phyloP scores from a whole-genome alignment of 2,797 vertebrate species.

The Sciaenops ocellatus region DNA sequence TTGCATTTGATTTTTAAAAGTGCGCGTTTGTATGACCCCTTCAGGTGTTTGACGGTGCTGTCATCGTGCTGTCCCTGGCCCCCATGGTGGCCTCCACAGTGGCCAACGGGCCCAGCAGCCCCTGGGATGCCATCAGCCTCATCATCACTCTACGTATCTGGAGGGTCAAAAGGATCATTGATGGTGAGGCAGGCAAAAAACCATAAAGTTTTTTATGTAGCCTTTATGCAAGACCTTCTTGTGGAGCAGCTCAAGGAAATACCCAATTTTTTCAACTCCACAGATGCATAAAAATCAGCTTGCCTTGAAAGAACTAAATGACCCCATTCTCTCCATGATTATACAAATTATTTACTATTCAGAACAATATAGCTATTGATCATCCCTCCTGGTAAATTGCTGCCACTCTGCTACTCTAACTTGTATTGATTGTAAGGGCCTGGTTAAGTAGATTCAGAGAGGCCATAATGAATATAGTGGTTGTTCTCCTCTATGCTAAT shows the following conservation, averaged over 20 bases:
- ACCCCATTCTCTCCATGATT: conserved; percentile 65
- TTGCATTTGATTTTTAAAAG: background rate
- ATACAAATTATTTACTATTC: conserved; percentile 80
- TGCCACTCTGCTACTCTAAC: conserved; percentile 70
- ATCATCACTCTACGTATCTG: conserved; percentile 97
- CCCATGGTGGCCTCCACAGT: conserved; percentile 99
- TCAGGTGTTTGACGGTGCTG: conserved; percentile 94
- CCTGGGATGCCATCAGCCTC: conserved; percentile 99
- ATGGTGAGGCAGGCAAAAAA: conserved; percentile 87
- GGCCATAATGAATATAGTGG: conserved; percentile 78
- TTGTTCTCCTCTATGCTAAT: conserved; percentile 78
- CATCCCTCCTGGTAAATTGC: conserved; percentile 71
- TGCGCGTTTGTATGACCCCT: conserved; percentile 19
- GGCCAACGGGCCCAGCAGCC: conserved; percentile 97
- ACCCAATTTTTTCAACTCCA: conserved; percentile 6
- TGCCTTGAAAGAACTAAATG: conserved; percentile 39
- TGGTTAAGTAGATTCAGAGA: conserved; percentile 77
- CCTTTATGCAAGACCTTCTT: background rate
- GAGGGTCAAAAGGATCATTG: conserved; percentile 98
- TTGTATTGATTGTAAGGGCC: conserved; percentile 73
- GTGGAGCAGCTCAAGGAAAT: conserved; percentile 12
- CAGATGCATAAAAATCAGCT: conserved; percentile 25
- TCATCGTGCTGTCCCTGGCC: conserved; percentile 94
- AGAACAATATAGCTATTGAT: conserved; percentile 75
- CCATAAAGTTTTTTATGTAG: background rate